Evolutionary conservation across 2,888 invertebrate genomes (phyloP).

Genomic region (Caenorhabditis sulstoni): DNA sequence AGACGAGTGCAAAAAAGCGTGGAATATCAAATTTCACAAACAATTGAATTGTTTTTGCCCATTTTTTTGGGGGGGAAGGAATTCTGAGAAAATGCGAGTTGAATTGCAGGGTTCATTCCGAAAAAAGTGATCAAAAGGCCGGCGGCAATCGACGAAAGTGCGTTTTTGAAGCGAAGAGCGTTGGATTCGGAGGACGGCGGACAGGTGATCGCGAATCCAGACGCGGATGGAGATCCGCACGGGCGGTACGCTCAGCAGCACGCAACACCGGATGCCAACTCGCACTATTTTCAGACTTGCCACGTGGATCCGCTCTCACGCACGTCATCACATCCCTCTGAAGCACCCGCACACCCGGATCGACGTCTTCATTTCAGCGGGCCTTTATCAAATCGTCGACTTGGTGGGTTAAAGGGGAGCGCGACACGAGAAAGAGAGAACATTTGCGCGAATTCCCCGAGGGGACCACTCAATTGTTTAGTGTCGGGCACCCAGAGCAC

Average conservation of each 20-base stretch:
- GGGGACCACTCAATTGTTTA: not conserved
- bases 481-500: too few species aligned
- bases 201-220: slow-evolving; percentile 52
- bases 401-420: slow-evolving; percentile 69
- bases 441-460: too few species aligned
- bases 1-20: slow-evolving; percentile 13
- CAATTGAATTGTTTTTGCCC: not conserved
- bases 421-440: too few species aligned
- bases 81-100: too few species aligned
- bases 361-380: slow-evolving; percentile 76
- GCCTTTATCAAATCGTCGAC: slow-evolving; percentile 80
- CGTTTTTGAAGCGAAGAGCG: slow-evolving; percentile 28
- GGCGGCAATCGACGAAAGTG: slow-evolving; percentile 41
- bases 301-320: slow-evolving; percentile 58
- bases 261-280: too few species aligned
- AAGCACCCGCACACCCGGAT: slow-evolving; percentile 66
- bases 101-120: slow-evolving; percentile 56
- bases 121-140: slow-evolving; percentile 54
- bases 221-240: slow-evolving; percentile 53
- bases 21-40: slow-evolving; percentile 7
- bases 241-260: slow-evolving; percentile 24
- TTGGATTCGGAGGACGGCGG: slow-evolving; percentile 50
- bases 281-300: slow-evolving; percentile 59
- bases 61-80: too few species aligned
- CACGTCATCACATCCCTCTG: slow-evolving; percentile 65